phyloP scores from a whole-genome alignment of 1,140 invertebrate genomes.

The Diuraphis noxia region DNA sequence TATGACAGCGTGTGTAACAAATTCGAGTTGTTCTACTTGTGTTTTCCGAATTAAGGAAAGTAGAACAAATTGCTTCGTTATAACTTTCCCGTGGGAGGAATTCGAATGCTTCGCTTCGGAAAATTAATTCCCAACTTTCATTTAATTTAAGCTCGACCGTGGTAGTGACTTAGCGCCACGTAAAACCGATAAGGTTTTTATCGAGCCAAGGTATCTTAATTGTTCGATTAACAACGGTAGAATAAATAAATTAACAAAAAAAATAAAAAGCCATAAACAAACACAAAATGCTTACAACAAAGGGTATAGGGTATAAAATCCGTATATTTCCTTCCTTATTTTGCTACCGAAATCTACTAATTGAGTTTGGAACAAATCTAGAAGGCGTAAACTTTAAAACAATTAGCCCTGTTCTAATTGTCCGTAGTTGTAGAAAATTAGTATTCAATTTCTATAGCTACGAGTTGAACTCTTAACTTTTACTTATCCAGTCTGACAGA shows the following conservation, averaged over 20 bases:
- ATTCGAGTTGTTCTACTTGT: slow-evolving; percentile 42
- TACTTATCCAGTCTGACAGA: not conserved
- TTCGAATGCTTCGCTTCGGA: slow-evolving; percentile 21
- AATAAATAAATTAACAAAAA: not conserved
- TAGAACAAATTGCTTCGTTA: slow-evolving; percentile 49
- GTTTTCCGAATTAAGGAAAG: slow-evolving; percentile 30
- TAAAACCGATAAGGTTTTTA: slow-evolving; percentile 43
- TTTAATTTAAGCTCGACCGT: slow-evolving; percentile 31
- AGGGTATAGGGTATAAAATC: slow-evolving; percentile 5
- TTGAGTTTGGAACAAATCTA: slow-evolving; percentile 52
- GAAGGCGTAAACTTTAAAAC: slow-evolving; percentile 51
- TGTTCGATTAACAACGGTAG: slow-evolving; percentile 27
- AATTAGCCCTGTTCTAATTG: slow-evolving; percentile 34
- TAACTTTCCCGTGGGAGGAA: slow-evolving; percentile 45
- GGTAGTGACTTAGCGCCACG: not conserved
- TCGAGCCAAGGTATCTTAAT: slow-evolving; percentile 42
- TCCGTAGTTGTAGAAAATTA: slow-evolving; percentile 37
- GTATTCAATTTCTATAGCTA: slow-evolving; percentile 34
- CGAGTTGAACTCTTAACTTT: slow-evolving; percentile 1
- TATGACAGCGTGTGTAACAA: slow-evolving; percentile 39
- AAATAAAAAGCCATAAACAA: not conserved
- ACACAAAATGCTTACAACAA: not conserved
- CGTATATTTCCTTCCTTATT: not conserved
- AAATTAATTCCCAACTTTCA: slow-evolving; percentile 48
- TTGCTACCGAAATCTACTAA: slow-evolving; percentile 6